Percentiles rank a stretch among this genome's conserved stretches.
phyloP scores from a whole-genome alignment of 1,140 invertebrate genomes.

The Schlechtendalia chinensis region DNA sequence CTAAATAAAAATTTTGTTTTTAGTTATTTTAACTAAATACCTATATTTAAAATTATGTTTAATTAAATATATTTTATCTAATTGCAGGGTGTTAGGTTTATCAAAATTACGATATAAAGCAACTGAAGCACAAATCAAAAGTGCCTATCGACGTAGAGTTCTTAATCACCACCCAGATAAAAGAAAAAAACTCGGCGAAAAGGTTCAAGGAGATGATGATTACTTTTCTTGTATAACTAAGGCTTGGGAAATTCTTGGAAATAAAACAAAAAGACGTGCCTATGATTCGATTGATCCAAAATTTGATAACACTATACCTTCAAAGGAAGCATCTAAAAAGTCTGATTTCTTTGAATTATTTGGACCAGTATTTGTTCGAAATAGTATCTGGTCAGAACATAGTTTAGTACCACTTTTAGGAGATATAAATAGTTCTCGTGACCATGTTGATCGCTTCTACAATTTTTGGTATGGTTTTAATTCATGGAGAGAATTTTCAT shows the following conservation, averaged over 20 bases:
- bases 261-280: constrained; percentile 74
- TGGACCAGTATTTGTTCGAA: constrained; percentile 79
- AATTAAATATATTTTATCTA: constrained; percentile 63
- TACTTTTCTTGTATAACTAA: constrained; percentile 99
- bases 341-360: constrained; percentile 76
- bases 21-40: no score
- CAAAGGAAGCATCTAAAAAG: constrained; percentile 68
- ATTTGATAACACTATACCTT: constrained; percentile 87
- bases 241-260: constrained; percentile 89
- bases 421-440: constrained; percentile 66
- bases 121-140: constrained; percentile 87
- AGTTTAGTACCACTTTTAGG: constrained; percentile 84
- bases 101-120: constrained; percentile 76
- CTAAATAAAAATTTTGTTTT: background rate
- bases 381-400: constrained; percentile 89
- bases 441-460: constrained; percentile 82
- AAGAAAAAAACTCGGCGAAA: constrained; percentile 81
- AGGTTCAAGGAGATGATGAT: constrained; percentile 82
- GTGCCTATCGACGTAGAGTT: constrained; percentile 87
- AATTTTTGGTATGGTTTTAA: constrained; percentile 96
- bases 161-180: constrained; percentile 98
- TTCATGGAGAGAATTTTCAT: constrained; percentile 99
- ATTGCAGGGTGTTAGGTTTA: constrained; percentile 91
- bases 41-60: background rate
- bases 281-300: constrained; percentile 95